Evolutionary conservation across 2,797 vertebrate species (phyloP), one percentile per base, ranked within the genome.

Genomic region (Sebastolobus alascanus): DNA sequence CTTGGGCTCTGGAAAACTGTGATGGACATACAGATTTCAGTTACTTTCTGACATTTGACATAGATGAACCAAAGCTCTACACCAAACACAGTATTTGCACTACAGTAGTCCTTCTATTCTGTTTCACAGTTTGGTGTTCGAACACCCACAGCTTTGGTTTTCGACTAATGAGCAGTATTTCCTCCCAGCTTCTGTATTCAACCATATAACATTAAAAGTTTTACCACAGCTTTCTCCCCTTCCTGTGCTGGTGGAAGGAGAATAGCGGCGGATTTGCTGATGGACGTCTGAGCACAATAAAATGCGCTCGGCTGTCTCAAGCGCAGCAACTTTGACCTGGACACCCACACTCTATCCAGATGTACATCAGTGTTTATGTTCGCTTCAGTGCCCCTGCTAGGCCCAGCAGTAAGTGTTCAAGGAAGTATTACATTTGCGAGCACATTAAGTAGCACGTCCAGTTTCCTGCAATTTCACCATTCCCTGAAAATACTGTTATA

Each of bases 371-470:
- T 93, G 87, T 94, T 94, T 92, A 94, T 91, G 83, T 86, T 90
- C 84, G 59, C 85, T 87, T 77, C 87, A 88, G 59, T 90, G 92
- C 84, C 84, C 88, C 90, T 72, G 88, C 87, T 82, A 81, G 85
- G 84, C 86, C 86, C 88, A 65, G 82, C 79, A 88, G 83, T 70
- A 87, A 93, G 90, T 90, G 92, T 89, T 89, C 66, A 63, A 93
- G 95, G 95, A 96, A 95, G 94, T 93, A 95, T 95, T 95, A 94
- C 89, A 93, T 95, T 94, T 91, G 91, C 43, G 61, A 94, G 95
- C 91, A 93, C 95, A 95, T 95, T 94, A 94, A 96, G 93, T 87
- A 92, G 90, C 91, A 94, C 92, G 93, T 93, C 91, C 90, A 92
- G 86, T 94, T 95, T 96, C 94, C 94, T 94, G 93, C 93, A 93